phyloP scores from a whole-genome alignment of 2,888 invertebrate genomes.

The Celastrina argiolus region DNA sequence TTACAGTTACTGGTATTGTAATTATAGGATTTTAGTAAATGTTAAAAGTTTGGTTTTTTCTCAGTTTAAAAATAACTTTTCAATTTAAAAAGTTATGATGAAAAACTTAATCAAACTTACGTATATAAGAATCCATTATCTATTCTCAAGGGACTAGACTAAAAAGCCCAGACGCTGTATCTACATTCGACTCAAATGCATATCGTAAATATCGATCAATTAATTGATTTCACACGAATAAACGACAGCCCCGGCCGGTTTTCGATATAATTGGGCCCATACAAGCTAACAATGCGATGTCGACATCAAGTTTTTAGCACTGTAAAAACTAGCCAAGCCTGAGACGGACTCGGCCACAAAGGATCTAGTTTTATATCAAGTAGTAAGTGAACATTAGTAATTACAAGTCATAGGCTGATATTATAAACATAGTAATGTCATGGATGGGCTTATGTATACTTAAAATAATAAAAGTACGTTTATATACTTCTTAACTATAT shows the following conservation, averaged over 20 bases:
- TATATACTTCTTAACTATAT: too few species aligned
- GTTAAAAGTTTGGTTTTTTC: too few species aligned
- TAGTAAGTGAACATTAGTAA: background rate
- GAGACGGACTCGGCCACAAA: constrained; percentile 3
- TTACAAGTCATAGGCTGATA: too few species aligned
- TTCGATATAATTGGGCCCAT: constrained; percentile 18
- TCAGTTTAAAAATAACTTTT: too few species aligned
- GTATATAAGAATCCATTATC: too few species aligned
- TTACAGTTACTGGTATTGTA: too few species aligned
- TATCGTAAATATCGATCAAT: constrained; percentile 12
- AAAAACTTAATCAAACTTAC: too few species aligned
- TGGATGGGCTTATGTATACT: too few species aligned
- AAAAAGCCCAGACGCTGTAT: background rate
- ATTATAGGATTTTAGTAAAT: too few species aligned
- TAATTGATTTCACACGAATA: constrained; percentile 22
- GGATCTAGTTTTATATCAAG: background rate
- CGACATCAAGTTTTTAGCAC: constrained; percentile 15
- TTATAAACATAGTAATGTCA: too few species aligned
- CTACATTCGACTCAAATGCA: background rate
- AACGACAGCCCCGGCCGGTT: constrained; percentile 2
- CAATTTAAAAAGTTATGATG: too few species aligned
- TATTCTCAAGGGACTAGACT: background rate
- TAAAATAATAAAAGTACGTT: too few species aligned
- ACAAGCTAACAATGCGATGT: constrained; percentile 13
- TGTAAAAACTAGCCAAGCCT: background rate